Percentiles rank a stretch among this genome's conserved stretches.
Conservation (phyloP, 2,797 vertebrate species). For the Chanos chanos region DNA sequence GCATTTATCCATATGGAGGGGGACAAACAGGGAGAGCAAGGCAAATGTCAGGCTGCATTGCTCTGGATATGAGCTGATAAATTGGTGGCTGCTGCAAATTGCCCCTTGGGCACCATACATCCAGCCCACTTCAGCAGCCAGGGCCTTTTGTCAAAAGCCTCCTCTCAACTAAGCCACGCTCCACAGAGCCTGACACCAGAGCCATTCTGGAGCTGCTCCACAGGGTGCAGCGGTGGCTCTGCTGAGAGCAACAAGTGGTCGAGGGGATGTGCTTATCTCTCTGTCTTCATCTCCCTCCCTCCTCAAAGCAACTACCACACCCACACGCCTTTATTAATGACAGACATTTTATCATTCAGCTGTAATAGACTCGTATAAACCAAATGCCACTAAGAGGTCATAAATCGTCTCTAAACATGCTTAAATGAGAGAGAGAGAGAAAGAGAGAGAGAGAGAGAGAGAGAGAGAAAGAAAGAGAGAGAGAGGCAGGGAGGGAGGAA, state of each 20-base stretch:
- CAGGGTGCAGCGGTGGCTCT: constrained; percentile 33
- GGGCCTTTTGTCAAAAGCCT: constrained; percentile 65
- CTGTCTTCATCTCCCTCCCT: constrained; percentile 35
- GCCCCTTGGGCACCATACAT: constrained; percentile 67
- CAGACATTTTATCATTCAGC: constrained; percentile 2
- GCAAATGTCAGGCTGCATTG: constrained; percentile 59
- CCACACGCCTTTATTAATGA: constrained; percentile 34
- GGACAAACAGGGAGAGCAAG: constrained; percentile 50
- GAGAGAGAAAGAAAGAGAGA: neutral
- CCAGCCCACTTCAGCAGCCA: constrained; percentile 59
- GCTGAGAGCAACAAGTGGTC: constrained; percentile 37
- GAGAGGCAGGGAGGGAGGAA: too few relatives aligned
- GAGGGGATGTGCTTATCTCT: constrained; percentile 39
- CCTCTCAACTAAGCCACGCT: constrained; percentile 64
- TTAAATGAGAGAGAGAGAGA: neutral
- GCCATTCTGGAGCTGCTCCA: constrained; percentile 45
- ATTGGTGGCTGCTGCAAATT: constrained; percentile 62
- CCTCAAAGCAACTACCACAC: constrained; percentile 5
- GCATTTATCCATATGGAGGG: constrained; percentile 58
- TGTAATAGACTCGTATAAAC: too few relatives aligned
- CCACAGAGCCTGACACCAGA: constrained; percentile 64
- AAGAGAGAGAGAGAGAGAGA: neutral
- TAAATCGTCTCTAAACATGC: too few relatives aligned
- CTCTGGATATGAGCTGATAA: constrained; percentile 66
- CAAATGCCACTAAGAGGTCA: too few relatives aligned